Evolutionary conservation across 2,113 vertebrate genomes (phyloP).

Genomic region (Casuarius casuarius): DNA sequence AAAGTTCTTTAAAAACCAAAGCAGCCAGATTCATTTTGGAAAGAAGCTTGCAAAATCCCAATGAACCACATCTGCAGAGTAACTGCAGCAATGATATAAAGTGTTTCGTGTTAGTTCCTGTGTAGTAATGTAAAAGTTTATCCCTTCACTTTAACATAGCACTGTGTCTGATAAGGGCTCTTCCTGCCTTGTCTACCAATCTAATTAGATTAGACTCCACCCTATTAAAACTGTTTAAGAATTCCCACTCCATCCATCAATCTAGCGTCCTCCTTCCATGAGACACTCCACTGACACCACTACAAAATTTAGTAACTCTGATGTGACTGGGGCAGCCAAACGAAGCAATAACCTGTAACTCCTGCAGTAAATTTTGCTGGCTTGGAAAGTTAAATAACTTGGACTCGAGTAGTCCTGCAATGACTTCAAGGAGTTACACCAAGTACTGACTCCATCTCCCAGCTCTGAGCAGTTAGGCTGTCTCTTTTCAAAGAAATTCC

Average conservation of each 20-base stretch:
- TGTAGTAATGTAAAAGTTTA: background rate
- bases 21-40: constrained; percentile 57
- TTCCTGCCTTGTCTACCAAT: background rate
- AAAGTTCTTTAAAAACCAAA: constrained; percentile 30
- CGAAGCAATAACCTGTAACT: constrained; percentile 39
- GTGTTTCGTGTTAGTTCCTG: background rate
- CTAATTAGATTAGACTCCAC: background rate
- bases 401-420: background rate
- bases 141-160: background rate
- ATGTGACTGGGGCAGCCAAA: constrained; percentile 23
- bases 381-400: constrained; percentile 39
- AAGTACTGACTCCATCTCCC: background rate
- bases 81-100: constrained; percentile 23
- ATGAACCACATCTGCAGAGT: constrained; percentile 31
- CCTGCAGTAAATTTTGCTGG: constrained; percentile 26
- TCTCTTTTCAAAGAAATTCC: constrained; percentile 47
- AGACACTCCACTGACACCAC: constrained; percentile 18
- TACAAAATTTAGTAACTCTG: constrained; percentile 20
- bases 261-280: background rate
- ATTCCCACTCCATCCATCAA: constrained; percentile 8
- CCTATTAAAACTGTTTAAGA: background rate
- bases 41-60: constrained; percentile 39
- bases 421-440: background rate
- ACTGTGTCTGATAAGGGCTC: background rate
- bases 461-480: background rate